Evolutionary conservation across 1,140 invertebrate species (phyloP), one percentile per base, ranked within the genome.

Genomic region (Notospermus geniculatus): DNA sequence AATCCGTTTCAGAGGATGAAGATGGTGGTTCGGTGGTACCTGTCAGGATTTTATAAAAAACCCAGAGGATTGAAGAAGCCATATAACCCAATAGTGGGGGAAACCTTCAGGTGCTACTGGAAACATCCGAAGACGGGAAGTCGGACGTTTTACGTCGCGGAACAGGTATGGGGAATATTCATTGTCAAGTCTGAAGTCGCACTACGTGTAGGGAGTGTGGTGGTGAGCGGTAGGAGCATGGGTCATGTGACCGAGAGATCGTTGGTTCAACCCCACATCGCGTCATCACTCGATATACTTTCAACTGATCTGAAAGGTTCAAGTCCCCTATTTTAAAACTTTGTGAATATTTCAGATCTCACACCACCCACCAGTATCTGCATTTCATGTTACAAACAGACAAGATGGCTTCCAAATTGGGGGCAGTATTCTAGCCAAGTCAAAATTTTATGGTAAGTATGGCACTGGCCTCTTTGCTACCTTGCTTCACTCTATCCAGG

Each of bases 341-440:
- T 57, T 55, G 2, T n/a, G 7, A 36, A 64, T 68, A 36, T 72
- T 71, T 5, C 66, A 85, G 89, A 88, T 96, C 0, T 97, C 93
- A 1, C 94, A 97, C 82, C 94, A 97, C 85, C 94, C 94, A 22
- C 94, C 94, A 1, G 87, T 97, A 5, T 94, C 93, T 29, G 92
- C 93, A 0, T 94, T 97, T 75, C 95, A 96, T 80, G 90, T 96
- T 2, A 93, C 91, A 0, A 97, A 97, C 78, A 86, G 93, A 57
- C 90, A 93, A 82, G 93, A 96, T 77, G 94, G 94, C 15, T 97
- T 91, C 80, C 90, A 90, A 60, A 91, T 97, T 67, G 90, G 89
- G 74, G 91, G 91, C 63, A 92, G 90, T 68, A 91, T 97, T 69
- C 84, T 95, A 63, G 92, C 94, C 22, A 92, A 93, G 78, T 96